Evolutionary conservation across 2,113 vertebrate genomes (phyloP), one percentile per base, ranked within the genome.

Genomic region (Pithys albifrons): DNA sequence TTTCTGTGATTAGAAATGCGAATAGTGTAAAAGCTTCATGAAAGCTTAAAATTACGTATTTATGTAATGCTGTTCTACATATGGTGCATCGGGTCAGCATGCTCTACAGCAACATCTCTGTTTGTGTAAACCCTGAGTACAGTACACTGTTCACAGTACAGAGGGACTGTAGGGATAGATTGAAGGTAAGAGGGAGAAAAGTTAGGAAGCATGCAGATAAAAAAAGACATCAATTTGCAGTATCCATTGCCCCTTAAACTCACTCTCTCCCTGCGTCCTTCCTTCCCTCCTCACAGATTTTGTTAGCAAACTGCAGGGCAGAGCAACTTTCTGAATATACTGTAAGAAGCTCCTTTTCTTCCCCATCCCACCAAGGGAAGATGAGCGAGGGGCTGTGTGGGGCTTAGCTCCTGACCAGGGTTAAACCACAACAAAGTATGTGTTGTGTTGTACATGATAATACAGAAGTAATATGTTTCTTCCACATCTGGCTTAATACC

Each of bases 1-100:
- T 89, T 95, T 78, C 65, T 72, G 57, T 91, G 86, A 89, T 94
- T 95, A 92, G 86, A 92, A 84, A 82, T 69, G 27, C 73, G 84
- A 96, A 92, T 93, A 91, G 85, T 92, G 80, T 93, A 81, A 95
- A 91, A 84, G 80, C 64, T 92, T 57, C 5, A 3, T 78, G 52
- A 66, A 87, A 93, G 73, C 93, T 94, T 96, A 93, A 85, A 58
- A 62, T 39, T 35, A 71, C 62, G 27, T 93, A 67, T 84, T 94
- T 96, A 85, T 55, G 35, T 94, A 95, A 89, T 51, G 19, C 73
- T 49, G 0, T 83, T 71, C 83, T 71, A 29, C 43, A 25, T 80
- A 25, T 59, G 39, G 65, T 10, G 1, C 35, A 84, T 59, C 54
- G 81, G 52, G 69, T 85, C 65, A 52, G n/a, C 3, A 0, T 71